Base-by-base conservation (phyloP, 2,888 invertebrate species). In the Apamea crenata region DNA sequence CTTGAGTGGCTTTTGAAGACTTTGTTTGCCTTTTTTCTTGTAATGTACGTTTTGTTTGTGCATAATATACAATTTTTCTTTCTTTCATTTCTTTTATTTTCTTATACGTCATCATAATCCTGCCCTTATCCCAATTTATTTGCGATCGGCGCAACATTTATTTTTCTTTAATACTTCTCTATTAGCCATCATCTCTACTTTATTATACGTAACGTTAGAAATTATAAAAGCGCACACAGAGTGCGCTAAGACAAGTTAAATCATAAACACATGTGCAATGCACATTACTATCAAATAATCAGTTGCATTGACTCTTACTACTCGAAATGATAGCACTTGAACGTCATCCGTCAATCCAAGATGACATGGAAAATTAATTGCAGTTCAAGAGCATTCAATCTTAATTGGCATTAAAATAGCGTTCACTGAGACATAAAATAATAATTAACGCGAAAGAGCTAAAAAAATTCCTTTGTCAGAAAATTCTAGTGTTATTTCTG, bases 231-330 rank as follows among this genome's bases (percentile, higher is more conserved):
- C 32, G 32, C 16, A 14, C 16, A 32, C 29, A 12, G 4, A 25
- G 21, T 44, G 16, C 32, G 14, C 16, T 78, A 47, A 40, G 67
- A 56, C 36, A 71, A 70, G 21, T 67, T 61, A 36, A 79, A 68
- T 56, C 40, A 1, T 47, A 44, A 61, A 61, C 72, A 81, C 56
- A 72, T 68, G 74, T 70, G 68, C 40, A 44, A 44, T 29, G 36
- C 56, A 63, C 56, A 36, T 73, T 70, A 75, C 59, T 81, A 70
- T 32, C 40, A 40, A 74, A 77, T 86, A 74, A 83, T 82, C 65
- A 74, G 82, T 77, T 77, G 10, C 65, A 81, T 77, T 83, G 77
- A 73, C 82, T 85, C 70, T 63, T 40, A 71, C 67, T 80, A 70
- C 73, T 69, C 21, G 44, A 72, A 50, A n/a, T 29, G 77, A 82